These are phyloP conservation scores for Triops cancriformis DNA, from an alignment of 1,140 invertebrate species.

Conservation along the genomic window DNA sequence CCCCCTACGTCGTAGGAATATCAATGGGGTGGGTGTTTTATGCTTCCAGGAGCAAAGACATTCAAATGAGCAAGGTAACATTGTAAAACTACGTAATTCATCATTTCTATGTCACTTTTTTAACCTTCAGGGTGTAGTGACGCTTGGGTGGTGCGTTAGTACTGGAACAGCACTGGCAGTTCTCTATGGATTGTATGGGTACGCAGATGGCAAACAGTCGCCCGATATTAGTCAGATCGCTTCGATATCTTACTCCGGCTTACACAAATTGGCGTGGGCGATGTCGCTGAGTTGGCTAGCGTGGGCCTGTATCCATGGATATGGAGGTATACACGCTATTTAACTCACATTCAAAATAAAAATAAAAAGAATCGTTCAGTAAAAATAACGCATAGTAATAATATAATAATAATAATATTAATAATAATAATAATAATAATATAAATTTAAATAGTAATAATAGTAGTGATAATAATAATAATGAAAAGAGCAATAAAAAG, in stretches of 20 bases:
- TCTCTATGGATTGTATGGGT: constrained; percentile 46
- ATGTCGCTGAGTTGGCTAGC: constrained; percentile 57
- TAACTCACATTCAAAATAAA: too few species aligned
- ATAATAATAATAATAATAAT: too few species aligned
- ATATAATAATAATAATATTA: too few species aligned
- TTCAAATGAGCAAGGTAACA: neutral
- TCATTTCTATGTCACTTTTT: neutral
- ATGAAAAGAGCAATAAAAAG: neutral
- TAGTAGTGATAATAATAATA: too few species aligned
- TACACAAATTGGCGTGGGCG: constrained; percentile 52
- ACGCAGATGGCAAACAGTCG: constrained; percentile 29
- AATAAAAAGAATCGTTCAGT: too few species aligned
- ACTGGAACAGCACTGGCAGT: constrained; percentile 45
- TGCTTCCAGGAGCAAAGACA: neutral
- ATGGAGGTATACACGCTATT: too few species aligned
- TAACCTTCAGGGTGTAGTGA: neutral
- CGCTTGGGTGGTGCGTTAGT: constrained; percentile 49
- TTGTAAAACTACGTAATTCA: neutral
- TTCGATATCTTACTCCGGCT: constrained; percentile 51
- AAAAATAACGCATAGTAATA: too few species aligned
- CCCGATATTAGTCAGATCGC: constrained; percentile 16
- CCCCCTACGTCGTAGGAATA: constrained; percentile 17
- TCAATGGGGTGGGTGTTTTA: constrained; percentile 15
- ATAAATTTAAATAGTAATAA: too few species aligned
- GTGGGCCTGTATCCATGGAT: constrained; percentile 64